phyloP scores from a whole-genome alignment of 2,113 vertebrate genomes.

The Zosterops borbonicus region DNA sequence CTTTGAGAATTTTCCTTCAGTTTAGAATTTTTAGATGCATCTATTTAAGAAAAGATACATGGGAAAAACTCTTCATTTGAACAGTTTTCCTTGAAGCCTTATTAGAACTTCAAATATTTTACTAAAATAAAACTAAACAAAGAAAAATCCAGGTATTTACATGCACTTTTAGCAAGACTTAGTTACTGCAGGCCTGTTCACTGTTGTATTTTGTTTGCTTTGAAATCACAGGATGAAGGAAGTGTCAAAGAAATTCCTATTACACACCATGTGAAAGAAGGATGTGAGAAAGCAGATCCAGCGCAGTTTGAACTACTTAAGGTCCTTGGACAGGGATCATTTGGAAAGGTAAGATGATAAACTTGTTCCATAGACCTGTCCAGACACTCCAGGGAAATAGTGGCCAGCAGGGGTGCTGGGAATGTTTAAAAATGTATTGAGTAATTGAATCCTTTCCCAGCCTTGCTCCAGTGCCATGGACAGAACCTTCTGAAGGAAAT shows the following conservation, averaged over 20 bases:
- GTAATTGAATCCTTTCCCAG: background rate
- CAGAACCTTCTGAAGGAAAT: background rate
- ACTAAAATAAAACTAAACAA: background rate
- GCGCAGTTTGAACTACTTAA: constrained; percentile 96
- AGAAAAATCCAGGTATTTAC: background rate
- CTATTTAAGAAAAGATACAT: background rate
- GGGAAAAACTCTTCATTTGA: background rate
- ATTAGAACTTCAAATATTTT: background rate
- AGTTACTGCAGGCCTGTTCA: background rate
- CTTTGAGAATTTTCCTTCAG: background rate
- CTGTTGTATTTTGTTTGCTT: constrained; percentile 23
- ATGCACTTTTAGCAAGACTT: background rate
- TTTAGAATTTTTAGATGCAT: background rate
- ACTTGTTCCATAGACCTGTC: background rate
- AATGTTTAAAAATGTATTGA: background rate
- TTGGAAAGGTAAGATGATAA: constrained; percentile 87
- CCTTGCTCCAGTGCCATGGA: background rate
- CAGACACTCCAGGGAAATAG: background rate
- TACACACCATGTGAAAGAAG: constrained; percentile 96
- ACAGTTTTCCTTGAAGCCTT: background rate
- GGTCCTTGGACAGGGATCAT: constrained; percentile 96
- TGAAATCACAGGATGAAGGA: constrained; percentile 83
- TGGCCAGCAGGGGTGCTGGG: background rate
- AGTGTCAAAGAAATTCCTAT: constrained; percentile 94
- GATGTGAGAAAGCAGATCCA: constrained; percentile 96